Base-by-base conservation (phyloP, 2,113 vertebrate genomes). In the Tenebrosternarchus preto region DNA sequence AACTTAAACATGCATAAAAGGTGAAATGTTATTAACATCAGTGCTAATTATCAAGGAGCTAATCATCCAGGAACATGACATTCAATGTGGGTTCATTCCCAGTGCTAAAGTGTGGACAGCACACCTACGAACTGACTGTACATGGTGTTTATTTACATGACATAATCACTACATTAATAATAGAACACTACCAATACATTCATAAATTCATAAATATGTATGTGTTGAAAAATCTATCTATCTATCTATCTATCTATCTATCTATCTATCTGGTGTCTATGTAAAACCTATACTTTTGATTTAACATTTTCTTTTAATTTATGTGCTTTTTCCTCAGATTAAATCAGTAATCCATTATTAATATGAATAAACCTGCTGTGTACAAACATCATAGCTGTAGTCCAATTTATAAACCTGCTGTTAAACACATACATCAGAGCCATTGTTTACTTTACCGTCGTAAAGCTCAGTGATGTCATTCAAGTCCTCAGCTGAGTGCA, bases 381-480 rank as follows among this genome's bases (percentile, higher is more conserved):
- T 25, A 36, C 72, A 60, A 22, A 81, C 17, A 56, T 20, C 22
- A 66, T 12, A 19, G 15, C 16, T n/a, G n/a, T n/a, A n/a, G n/a
- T n/a, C n/a, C n/a, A n/a, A n/a, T 50, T 46, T 46, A 46, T 11
- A 50, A 50, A 15, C 43, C 43, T 50, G 7, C 43, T 50, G 12
- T 50, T 31, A 20, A 33, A 25, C 33, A 36, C 72, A 60, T 29
- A 81, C 17, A 56, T 20, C 22, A 66, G 20, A 19, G 15, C 16
- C 39, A 36, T 84, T 19, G 19, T 36, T 19, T 29, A 22, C 46
- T 68, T 83, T 83, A 86, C 85, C 79, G 29, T 77, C 69, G 31
- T 82, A 83, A 60, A 75, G 56, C 75, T 89, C 85, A 24, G 84
- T 31, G 73, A 89, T 88, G 66, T 90, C 87, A 60, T 70, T 83